phyloP scores from a whole-genome alignment of 2,113 vertebrate genomes.

The Forbesichthys agassizii region DNA sequence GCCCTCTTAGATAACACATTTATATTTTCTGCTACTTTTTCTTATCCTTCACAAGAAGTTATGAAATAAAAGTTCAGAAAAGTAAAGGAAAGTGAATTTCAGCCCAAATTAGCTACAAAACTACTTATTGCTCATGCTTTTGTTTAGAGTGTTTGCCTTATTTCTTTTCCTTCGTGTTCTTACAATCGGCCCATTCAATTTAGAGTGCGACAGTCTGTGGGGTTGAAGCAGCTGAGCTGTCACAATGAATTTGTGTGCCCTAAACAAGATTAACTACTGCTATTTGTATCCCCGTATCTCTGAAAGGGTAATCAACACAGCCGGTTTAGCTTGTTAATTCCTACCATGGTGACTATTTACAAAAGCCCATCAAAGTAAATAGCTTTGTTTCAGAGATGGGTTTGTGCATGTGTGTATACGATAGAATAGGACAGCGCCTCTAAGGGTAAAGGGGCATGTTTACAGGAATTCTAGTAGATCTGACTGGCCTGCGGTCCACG shows the following conservation, averaged over 20 bases:
- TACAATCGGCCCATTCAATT: slow-evolving; percentile 66
- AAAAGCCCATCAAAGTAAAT: slow-evolving; percentile 57
- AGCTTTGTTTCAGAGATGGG: slow-evolving; percentile 34
- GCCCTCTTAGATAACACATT: slow-evolving; percentile 41
- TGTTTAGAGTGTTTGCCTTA: slow-evolving; percentile 29
- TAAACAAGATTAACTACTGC: slow-evolving; percentile 79
- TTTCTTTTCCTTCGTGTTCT: slow-evolving; percentile 42
- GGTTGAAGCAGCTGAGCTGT: slow-evolving; percentile 66
- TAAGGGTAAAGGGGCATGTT: not conserved
- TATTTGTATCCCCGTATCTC: slow-evolving; percentile 74
- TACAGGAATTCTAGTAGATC: not conserved
- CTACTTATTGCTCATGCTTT: slow-evolving; percentile 22
- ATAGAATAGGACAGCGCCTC: not conserved
- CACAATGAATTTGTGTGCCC: slow-evolving; percentile 72
- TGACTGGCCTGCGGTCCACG: no score
- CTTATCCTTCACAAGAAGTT: slow-evolving; percentile 29
- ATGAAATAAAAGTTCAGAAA: slow-evolving; percentile 34
- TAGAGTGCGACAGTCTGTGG: slow-evolving; percentile 54
- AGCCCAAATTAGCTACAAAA: slow-evolving; percentile 38
- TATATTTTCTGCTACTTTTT: slow-evolving; percentile 31
- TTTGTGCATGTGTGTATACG: slow-evolving; percentile 13
- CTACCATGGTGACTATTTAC: slow-evolving; percentile 66
- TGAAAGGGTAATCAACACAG: slow-evolving; percentile 67
- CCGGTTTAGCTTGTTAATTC: slow-evolving; percentile 69
- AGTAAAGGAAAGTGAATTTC: slow-evolving; percentile 50